Evolutionary conservation across 2,797 vertebrate species (phyloP), one percentile per base, ranked within the genome.

Genomic region (Melanotaenia nigrans): DNA sequence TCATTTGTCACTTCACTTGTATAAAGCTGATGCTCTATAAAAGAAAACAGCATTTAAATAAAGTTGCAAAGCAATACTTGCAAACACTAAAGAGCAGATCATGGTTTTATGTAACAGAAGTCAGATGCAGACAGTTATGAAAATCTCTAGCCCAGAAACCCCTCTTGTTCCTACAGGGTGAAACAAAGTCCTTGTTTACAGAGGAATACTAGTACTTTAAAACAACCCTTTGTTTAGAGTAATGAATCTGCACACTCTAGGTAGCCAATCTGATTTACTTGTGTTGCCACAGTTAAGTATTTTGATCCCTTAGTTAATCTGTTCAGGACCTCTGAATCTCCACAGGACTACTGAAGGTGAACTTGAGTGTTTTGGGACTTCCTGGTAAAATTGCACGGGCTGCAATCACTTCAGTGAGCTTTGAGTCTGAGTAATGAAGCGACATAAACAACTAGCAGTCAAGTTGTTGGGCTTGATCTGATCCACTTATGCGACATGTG

Each of bases 201-300:
- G 22, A 28, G 40, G 49, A 85, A 75, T 61, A 35, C 42, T 60
- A 81, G 57, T 49, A 16, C 68, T 73, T 77, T 63, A 77, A 90
- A 85, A 75, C 65, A 65, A 83, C 12, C 72, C 78, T 87, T 90
- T 89, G 79, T 89, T 88, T 80, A 49, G 42, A 73, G 75, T 73
- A 86, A 90, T 75, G 45, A 75, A 77, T 73, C 58, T 74, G 73
- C 76, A 77, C 63, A 79, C 77, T 78, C 35, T 69, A 28, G 58
- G 57, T 63, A 76, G 78, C 57, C 79, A 86, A 85, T 93, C 79
- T 84, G 76, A 84, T 89, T 90, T 87, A 67, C 63, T 75, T 59
- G 87, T 80, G 80, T 89, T 89, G 67, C 85, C 76, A 84, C 85
- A 89, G 87, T 84, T 89, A 85, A 90, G 77, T 73, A n/a, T 55